Evolutionary conservation across 2,113 vertebrate genomes (phyloP).

Genomic region (Carassius auratus): DNA sequence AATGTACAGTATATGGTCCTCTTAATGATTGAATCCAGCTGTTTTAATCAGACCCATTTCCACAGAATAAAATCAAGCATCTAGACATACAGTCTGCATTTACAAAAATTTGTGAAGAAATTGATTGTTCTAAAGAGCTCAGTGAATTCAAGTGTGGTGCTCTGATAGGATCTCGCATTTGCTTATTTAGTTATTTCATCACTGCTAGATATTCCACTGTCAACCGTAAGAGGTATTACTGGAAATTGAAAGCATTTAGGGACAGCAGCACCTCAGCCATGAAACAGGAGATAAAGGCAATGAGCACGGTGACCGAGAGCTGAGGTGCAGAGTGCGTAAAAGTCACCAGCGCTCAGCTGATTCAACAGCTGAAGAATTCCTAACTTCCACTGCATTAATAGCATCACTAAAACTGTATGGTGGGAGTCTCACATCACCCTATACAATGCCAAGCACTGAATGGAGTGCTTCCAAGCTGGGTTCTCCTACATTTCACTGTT

Average conservation of each 20-base stretch:
- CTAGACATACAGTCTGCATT: neutral
- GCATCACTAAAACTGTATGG: neutral
- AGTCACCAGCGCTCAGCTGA: neutral
- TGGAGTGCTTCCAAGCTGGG: neutral
- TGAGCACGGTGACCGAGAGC: neutral
- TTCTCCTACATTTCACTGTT: too few relatives aligned
- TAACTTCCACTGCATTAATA: neutral
- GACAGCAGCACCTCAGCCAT: neutral
- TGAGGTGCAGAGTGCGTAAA: neutral
- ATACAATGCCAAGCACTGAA: neutral
- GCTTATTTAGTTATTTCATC: neutral
- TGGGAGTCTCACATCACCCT: neutral
- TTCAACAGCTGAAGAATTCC: neutral
- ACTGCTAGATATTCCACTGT: neutral
- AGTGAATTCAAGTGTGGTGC: too few relatives aligned
- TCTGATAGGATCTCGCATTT: too few relatives aligned
- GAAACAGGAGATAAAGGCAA: neutral
- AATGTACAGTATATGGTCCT: neutral
- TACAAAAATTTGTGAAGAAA: neutral
- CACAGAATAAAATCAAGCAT: neutral
- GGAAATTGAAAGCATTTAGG: neutral
- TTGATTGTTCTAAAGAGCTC: neutral
- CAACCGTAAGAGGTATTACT: neutral
- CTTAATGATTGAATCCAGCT: neutral
- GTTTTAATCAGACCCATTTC: neutral